Percentiles rank a stretch among this genome's conserved stretches.
Evolutionary conservation across 2,113 vertebrate species (phyloP).

Genomic region (Pterocles gutturalis): DNA sequence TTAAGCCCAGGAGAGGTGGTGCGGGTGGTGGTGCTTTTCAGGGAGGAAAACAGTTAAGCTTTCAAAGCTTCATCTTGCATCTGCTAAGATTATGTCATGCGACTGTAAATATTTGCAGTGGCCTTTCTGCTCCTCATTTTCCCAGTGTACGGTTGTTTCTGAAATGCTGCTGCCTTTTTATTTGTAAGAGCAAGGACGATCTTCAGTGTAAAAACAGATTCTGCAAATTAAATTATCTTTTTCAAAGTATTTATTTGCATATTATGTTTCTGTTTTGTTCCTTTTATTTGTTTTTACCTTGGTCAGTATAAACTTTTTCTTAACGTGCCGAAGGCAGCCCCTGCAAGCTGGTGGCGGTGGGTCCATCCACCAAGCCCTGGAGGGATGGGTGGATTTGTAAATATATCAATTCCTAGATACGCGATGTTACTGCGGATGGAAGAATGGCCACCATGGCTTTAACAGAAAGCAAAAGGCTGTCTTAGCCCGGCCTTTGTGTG

Average conservation of each 20-base stretch:
- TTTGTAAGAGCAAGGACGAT: background rate
- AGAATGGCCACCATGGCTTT: constrained; percentile 69
- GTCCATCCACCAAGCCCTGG: constrained; percentile 1
- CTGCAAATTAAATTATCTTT: background rate
- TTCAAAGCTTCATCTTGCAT: background rate
- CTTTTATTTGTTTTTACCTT: background rate
- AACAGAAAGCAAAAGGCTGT: constrained; percentile 76
- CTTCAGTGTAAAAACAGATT: accelerated
- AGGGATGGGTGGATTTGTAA: background rate
- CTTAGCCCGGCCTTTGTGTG: constrained; percentile 78
- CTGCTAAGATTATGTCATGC: background rate
- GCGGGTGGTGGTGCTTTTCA: background rate
- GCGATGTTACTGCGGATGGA: constrained; percentile 10
- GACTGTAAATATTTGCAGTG: background rate
- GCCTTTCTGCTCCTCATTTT: background rate
- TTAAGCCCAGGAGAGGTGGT: background rate
- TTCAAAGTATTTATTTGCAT: background rate
- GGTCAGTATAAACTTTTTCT: background rate
- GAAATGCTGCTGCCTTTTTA: background rate
- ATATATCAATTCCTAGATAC: background rate
- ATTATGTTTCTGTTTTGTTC: background rate
- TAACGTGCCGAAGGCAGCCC: background rate
- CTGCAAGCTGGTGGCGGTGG: background rate
- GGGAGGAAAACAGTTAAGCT: background rate
- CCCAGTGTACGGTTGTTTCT: background rate